phyloP scores from a whole-genome alignment of 2,113 vertebrate genomes.

The Daphoenositta chrysoptera region DNA sequence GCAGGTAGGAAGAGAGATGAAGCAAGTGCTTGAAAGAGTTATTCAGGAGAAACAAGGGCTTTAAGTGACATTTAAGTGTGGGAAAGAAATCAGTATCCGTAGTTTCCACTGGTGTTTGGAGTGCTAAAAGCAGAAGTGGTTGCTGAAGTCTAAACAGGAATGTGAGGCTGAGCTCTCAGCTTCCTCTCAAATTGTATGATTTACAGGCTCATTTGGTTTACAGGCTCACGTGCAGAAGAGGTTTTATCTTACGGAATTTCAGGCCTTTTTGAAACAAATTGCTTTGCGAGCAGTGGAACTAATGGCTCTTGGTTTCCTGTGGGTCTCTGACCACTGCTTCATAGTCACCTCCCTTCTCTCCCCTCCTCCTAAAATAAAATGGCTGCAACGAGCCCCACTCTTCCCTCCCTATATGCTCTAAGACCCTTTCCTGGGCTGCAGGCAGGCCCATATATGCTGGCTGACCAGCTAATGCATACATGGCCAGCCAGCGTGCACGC shows the following conservation, averaged over 20 bases:
- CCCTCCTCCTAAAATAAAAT: not conserved
- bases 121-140: constrained; percentile 46
- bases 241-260: not conserved
- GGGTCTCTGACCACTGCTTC: not conserved
- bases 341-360: not conserved
- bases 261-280: not conserved
- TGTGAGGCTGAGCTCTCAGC: not conserved
- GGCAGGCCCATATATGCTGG: not conserved
- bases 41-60: not conserved
- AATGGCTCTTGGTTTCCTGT: not conserved
- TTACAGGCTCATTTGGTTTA: not conserved
- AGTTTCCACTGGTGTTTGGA: not conserved
- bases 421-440: not conserved
- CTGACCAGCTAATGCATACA: not conserved
- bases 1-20: not conserved
- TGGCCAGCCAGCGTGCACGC: not conserved
- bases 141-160: constrained; percentile 32
- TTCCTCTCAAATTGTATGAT: not conserved
- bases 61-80: not conserved
- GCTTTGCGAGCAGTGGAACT: not conserved
- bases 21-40: not conserved
- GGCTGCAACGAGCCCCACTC: not conserved
- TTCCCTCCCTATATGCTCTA: not conserved
- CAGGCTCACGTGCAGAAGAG: not conserved
- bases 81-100: not conserved